Base-by-base conservation (phyloP, 1,140 invertebrate species). In the Pogonognathellus flavescens region DNA sequence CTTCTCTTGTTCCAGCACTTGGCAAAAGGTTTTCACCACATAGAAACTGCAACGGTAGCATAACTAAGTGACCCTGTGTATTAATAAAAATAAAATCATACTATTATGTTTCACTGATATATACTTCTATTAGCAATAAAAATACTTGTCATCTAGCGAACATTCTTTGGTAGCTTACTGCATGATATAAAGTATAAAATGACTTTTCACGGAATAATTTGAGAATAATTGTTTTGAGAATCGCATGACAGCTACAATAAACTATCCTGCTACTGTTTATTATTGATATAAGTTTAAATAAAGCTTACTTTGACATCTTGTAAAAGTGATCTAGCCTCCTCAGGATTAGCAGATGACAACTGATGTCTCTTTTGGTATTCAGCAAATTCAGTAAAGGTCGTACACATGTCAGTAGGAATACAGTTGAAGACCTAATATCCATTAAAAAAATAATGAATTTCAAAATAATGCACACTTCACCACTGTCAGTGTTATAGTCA, bases 11-110 rank as follows among this genome's bases (percentile, higher is more conserved):
- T 76, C 93, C 93, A 55, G 93, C 93, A 82, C 93, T 93, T 4
- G 97, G 97, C 31, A 94, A 95, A 22, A 98, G 91, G 57, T 87
- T 93, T 91, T 97, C 96, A 87, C 96, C 94, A 87, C 93, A 93
- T 18, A 99, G 93, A 90, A 98, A 99, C 83, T 95, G 91, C 25
- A 97, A 90, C 8, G 97, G 97, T 88, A 98, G 91, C 85, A 96
- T 93, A 0, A 98, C 97, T 82, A 99, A 90, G 90, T 96, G 93
- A 25, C 97, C 97, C 93, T 95, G 90, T 55, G 8, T 57, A 20
- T 57, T 82, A 82, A 14, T 57, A 55, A 59, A 57, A 7, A 5
- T 11, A 11, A 82, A 25, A 76, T 8, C 18, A 22, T 16, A 5
- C 14, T 16, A 8, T 20, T 76, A 76, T 22, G 18, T 70, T 7